A percentile compares a stretch with the other conserved stretches of the same genome.
These are phyloP conservation scores for Hoplodrina blanda DNA, from an alignment of 2,888 invertebrate genomes.

Conservation along the genomic window DNA sequence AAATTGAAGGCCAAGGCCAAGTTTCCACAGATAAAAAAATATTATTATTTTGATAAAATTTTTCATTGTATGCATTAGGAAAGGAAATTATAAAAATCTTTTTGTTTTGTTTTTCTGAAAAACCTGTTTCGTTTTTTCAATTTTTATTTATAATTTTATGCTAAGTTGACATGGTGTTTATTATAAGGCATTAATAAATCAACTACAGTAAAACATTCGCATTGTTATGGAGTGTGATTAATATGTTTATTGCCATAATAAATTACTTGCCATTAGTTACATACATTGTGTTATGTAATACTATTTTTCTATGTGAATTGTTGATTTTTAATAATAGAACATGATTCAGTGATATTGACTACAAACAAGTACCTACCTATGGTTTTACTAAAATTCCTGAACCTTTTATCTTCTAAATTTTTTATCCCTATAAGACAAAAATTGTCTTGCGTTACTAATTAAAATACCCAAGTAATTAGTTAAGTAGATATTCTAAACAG, in stretches of 20 bases:
- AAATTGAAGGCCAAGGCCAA: too few relatives aligned
- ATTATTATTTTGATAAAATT: too few relatives aligned
- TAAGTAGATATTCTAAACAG: too few relatives aligned
- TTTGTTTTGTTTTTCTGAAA: not conserved
- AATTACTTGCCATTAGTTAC: conserved; percentile 4
- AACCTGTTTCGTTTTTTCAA: not conserved
- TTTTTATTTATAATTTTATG: not conserved
- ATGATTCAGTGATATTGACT: conserved; percentile 1
- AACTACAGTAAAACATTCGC: not conserved
- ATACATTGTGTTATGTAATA: not conserved
- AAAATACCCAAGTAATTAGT: too few relatives aligned
- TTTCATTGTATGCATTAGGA: too few relatives aligned
- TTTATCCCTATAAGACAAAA: too few relatives aligned
- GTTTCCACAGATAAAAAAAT: too few relatives aligned
- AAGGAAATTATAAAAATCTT: too few relatives aligned
- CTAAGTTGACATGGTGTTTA: not conserved
- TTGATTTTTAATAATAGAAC: not conserved
- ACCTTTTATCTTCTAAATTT: too few relatives aligned
- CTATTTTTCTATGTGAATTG: not conserved
- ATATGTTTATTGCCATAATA: conserved; percentile 5
- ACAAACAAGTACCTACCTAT: not conserved
- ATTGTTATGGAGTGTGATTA: conserved; percentile 6
- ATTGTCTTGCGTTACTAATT: too few relatives aligned
- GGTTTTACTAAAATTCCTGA: too few relatives aligned
- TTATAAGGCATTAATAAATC: conserved; percentile 1